Conservation (phyloP, 2,797 vertebrate species). For the Crypturellus tataupa region DNA sequence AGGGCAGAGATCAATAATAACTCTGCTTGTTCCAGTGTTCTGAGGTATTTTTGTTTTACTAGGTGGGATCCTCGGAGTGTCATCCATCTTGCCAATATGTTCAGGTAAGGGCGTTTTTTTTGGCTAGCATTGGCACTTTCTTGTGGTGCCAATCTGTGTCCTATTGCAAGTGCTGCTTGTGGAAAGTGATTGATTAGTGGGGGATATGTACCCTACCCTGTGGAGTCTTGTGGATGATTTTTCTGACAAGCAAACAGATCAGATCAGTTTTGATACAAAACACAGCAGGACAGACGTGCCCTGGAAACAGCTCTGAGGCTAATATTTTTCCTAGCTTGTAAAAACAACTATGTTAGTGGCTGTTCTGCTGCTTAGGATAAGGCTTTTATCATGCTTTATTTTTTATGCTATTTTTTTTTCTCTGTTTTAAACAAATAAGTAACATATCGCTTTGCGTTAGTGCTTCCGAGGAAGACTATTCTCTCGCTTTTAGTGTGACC, state of each 20-base stretch:
- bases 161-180: not conserved
- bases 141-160: not conserved
- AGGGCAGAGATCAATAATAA: not conserved
- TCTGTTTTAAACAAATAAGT: too few species aligned
- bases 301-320: not conserved
- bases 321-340: not conserved
- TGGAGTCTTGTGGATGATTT: not conserved
- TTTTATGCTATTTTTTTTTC: not conserved
- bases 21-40: not conserved
- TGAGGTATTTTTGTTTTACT: slow-evolving; percentile 51
- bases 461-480: not conserved
- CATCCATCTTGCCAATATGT: slow-evolving; percentile 94
- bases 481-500: not conserved
- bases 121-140: not conserved
- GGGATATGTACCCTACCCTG: not conserved
- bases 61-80: slow-evolving; percentile 93
- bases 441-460: not conserved
- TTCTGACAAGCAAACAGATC: not conserved
- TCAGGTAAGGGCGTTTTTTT: slow-evolving; percentile 85
- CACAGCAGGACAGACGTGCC: not conserved
- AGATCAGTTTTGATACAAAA: not conserved
- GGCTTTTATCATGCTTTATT: not conserved
- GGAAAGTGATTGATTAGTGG: not conserved
- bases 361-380: not conserved
- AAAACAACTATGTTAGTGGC: too few species aligned